These are phyloP conservation scores for Corythoichthys intestinalis DNA, from an alignment of 2,113 vertebrate genomes.

Conservation along the genomic window DNA sequence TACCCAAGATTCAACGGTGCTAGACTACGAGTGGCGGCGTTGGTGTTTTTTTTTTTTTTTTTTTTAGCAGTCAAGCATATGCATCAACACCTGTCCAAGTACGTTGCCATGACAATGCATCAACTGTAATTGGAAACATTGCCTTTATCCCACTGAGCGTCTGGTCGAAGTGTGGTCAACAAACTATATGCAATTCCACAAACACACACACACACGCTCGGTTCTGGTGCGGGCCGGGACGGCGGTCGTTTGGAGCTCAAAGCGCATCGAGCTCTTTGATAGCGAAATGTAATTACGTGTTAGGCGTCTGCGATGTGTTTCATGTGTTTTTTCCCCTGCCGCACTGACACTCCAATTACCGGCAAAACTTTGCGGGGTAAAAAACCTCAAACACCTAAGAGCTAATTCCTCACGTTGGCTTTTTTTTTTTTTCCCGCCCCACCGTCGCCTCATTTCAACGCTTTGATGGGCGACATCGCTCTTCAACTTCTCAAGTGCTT, in stretches of 20 bases:
- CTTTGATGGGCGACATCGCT: conserved; percentile 22
- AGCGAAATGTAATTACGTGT: conserved; percentile 62
- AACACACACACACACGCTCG: conserved; percentile 10
- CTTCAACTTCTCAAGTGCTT: conserved; percentile 10
- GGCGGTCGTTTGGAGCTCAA: conserved; percentile 37
- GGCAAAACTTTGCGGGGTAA: conserved; percentile 40
- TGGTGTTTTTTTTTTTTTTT: neutral
- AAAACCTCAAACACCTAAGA: conserved; percentile 62
- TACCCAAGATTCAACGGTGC: neutral
- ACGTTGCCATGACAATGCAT: conserved; percentile 54
- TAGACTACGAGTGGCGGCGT: neutral
- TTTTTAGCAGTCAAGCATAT: conserved; percentile 7
- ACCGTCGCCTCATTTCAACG: neutral
- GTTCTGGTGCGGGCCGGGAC: conserved; percentile 35
- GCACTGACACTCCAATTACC: conserved; percentile 67
- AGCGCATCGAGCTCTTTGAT: conserved; percentile 55
- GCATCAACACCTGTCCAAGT: conserved; percentile 54
- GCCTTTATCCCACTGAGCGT: conserved; percentile 53
- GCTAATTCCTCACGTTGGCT: conserved; percentile 32
- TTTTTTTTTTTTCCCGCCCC: neutral
- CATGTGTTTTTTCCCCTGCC: conserved; percentile 52
- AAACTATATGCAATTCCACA: conserved; percentile 53
- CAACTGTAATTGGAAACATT: conserved; percentile 53
- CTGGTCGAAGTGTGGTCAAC: conserved; percentile 43
- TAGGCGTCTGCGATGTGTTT: conserved; percentile 46